Evolutionary conservation across 1,140 invertebrate species (phyloP).

Genomic region (Scaptomyza montana): DNA sequence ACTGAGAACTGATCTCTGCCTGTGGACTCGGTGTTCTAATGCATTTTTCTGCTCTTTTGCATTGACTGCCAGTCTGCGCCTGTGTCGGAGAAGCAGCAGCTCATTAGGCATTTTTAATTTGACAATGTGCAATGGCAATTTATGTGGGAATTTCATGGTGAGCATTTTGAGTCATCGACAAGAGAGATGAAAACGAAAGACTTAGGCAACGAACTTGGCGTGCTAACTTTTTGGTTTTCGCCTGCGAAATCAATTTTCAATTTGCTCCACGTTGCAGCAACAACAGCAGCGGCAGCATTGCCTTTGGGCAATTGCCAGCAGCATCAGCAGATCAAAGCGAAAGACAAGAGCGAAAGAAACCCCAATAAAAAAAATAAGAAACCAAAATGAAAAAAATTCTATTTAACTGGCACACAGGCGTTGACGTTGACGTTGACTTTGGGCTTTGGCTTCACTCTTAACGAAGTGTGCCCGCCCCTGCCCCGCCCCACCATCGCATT

Average conservation of each 20-base stretch:
- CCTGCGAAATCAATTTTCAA: conserved; percentile 78
- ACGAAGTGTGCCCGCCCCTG: conserved; percentile 70
- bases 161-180: conserved; percentile 71
- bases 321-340: conserved; percentile 71
- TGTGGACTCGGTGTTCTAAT: conserved; percentile 59
- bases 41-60: conserved; percentile 80
- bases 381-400: conserved; percentile 50
- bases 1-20: conserved; percentile 21
- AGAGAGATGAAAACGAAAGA: conserved; percentile 35
- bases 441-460: conserved; percentile 56
- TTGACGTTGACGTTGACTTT: conserved; percentile 75
- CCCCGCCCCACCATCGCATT: conserved; percentile 50
- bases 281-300: conserved; percentile 8
- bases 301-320: conserved; percentile 48
- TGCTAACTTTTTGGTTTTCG: conserved; percentile 26
- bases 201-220: conserved; percentile 57
- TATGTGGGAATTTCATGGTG: conserved; percentile 80
- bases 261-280: conserved; percentile 67
- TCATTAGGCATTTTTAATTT: conserved; percentile 83
- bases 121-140: conserved; percentile 72
- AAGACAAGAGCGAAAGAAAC: conserved; percentile 45
- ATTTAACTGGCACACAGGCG: conserved; percentile 77
- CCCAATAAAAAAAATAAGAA: conserved; percentile 21
- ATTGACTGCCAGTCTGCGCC: conserved; percentile 35
- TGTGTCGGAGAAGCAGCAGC: conserved; percentile 48